A percentile compares a stretch with the other conserved stretches of the same genome.
phyloP scores from a whole-genome alignment of 2,888 invertebrate genomes.

The Schizotus pectinicornis region DNA sequence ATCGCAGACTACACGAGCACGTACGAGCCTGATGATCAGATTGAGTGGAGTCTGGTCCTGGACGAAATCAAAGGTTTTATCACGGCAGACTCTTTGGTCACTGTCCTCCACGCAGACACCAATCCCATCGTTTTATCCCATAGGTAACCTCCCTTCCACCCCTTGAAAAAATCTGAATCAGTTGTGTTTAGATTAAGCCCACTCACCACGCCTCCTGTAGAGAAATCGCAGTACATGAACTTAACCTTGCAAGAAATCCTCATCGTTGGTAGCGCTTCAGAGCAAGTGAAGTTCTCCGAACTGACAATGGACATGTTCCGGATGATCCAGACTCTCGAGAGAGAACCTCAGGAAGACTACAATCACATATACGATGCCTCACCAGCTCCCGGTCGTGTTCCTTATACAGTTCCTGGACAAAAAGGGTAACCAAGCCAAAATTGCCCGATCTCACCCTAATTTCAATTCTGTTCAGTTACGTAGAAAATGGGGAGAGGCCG shows the following conservation, averaged over 20 bases:
- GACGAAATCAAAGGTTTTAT: conserved; percentile 95
- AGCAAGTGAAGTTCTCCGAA: conserved; percentile 96
- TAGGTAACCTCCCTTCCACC: conserved; percentile 62
- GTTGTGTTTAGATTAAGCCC: conserved; percentile 72
- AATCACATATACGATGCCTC: conserved; percentile 76
- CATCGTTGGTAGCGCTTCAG: conserved; percentile 90
- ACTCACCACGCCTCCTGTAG: conserved; percentile 84
- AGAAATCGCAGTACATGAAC: conserved; percentile 85
- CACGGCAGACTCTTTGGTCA: conserved; percentile 88
- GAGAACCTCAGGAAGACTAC: conserved; percentile 86
- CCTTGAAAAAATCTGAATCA: not conserved
- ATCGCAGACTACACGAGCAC: conserved; percentile 94
- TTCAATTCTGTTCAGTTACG: conserved; percentile 46
- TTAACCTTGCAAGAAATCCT: conserved; percentile 91
- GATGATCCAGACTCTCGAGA: conserved; percentile 92
- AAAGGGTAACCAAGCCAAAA: conserved; percentile 49
- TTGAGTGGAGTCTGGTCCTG: conserved; percentile 94
- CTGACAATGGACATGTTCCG: conserved; percentile 98
- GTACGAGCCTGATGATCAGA: conserved; percentile 96
- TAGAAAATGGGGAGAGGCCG: conserved; percentile 75
- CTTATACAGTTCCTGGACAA: conserved; percentile 58
- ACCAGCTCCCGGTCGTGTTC: conserved; percentile 71
- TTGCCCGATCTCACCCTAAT: not conserved
- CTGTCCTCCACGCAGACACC: conserved; percentile 87
- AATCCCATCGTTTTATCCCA: conserved; percentile 86